Conservation (phyloP, 64 coral and sea anemone genomes). For the Porites australiensis region DNA sequence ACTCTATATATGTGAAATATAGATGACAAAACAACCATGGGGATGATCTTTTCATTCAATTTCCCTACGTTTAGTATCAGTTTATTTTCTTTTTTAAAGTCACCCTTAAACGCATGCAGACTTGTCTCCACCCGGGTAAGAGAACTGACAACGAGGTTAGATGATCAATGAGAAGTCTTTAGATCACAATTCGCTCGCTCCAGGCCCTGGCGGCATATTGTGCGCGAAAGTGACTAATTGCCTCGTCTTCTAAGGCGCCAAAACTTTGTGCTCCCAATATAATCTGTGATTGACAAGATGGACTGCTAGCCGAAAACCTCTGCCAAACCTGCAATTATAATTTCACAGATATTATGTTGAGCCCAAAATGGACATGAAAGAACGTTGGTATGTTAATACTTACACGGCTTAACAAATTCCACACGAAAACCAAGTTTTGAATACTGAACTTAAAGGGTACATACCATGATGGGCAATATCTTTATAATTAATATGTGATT, state of each 20-base stretch:
- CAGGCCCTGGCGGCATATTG: constrained; percentile 89
- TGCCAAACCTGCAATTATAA: constrained; percentile 70
- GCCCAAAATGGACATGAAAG: background rate
- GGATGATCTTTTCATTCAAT: background rate
- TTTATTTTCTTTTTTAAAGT: too few relatives aligned
- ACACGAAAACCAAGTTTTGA: too few relatives aligned
- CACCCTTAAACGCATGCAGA: too few relatives aligned
- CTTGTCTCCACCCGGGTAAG: background rate
- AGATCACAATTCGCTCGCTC: constrained; percentile 93
- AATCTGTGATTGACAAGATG: constrained; percentile 64
- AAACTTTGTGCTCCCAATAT: constrained; percentile 83
- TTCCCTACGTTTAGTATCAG: background rate
- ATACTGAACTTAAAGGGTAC: too few relatives aligned
- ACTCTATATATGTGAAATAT: too few relatives aligned
- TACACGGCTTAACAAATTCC: too few relatives aligned
- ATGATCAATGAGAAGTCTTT: background rate
- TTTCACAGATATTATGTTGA: background rate
- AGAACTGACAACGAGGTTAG: background rate
- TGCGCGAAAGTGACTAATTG: constrained; percentile 78
- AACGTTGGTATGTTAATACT: background rate
- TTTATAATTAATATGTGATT: too few relatives aligned
- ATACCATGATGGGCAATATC: too few relatives aligned
- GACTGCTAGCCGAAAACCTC: constrained; percentile 68
- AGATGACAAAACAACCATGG: too few relatives aligned
- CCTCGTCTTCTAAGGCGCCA: constrained; percentile 82